Percentiles rank a stretch among this genome's conserved stretches.
phyloP scores from a whole-genome alignment of 2,113 vertebrate species.

The Gasterosteus nipponicus region DNA sequence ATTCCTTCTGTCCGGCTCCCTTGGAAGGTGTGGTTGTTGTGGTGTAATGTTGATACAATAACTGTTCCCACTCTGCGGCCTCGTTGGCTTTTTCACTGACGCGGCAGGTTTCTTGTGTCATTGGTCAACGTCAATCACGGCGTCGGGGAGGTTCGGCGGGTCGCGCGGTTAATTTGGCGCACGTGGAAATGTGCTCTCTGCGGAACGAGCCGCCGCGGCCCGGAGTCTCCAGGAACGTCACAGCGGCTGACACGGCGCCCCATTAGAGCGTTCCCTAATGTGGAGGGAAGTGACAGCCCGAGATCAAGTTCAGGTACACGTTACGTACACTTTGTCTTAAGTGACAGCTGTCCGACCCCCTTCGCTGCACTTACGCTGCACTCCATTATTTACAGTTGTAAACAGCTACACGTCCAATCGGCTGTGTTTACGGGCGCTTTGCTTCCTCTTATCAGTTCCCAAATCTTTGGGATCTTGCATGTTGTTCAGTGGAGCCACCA shows the following conservation, averaged over 20 bases:
- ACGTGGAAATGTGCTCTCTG: constrained; percentile 34
- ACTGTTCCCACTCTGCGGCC: not conserved
- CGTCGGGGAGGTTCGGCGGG: constrained; percentile 14
- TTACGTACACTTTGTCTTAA: constrained; percentile 47
- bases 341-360: constrained; percentile 48
- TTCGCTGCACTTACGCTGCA: constrained; percentile 31
- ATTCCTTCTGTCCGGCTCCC: not conserved
- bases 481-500: not conserved
- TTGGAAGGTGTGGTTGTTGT: not conserved
- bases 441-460: not conserved
- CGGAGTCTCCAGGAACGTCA: constrained; percentile 38
- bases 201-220: constrained; percentile 28
- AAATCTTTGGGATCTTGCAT: not conserved
- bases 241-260: constrained; percentile 23
- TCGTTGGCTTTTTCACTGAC: constrained; percentile 8
- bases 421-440: not conserved
- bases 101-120: constrained; percentile 33
- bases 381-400: constrained; percentile 60
- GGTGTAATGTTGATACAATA: constrained; percentile 8
- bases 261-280: constrained; percentile 44
- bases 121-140: constrained; percentile 30
- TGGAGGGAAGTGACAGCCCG: constrained; percentile 50
- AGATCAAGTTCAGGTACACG: constrained; percentile 53
- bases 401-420: constrained; percentile 35
- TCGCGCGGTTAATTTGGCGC: constrained; percentile 43